Conservation (phyloP, 2,888 invertebrate species). For the Pycnomerus fuliginosus region DNA sequence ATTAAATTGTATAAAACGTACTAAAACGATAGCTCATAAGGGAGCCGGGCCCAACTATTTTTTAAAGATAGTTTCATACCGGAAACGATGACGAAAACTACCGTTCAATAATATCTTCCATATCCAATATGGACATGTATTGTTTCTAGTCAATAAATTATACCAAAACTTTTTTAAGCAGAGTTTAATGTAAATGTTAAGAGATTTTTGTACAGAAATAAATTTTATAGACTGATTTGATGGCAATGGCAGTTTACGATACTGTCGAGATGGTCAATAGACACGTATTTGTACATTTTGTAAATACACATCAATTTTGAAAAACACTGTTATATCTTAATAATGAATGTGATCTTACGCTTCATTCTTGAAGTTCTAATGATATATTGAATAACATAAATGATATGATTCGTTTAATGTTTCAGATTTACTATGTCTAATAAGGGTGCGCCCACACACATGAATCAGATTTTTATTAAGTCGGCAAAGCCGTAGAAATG, state of each 20-base stretch:
- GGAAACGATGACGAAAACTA: too few relatives aligned
- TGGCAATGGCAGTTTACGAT: conserved; percentile 14
- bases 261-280: conserved; percentile 17
- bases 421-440: conserved; percentile 37
- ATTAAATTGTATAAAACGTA: conserved; percentile 20
- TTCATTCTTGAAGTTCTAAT: conserved; percentile 30
- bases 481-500: too few relatives aligned
- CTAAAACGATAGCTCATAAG: conserved; percentile 17
- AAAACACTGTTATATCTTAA: conserved; percentile 43
- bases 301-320: conserved; percentile 47
- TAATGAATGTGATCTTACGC: conserved; percentile 48
- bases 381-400: conserved; percentile 30
- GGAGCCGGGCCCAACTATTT: conserved; percentile 11
- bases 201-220: conserved; percentile 16
- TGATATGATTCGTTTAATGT: conserved; percentile 35
- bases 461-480: too few relatives aligned
- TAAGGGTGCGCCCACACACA: too few relatives aligned
- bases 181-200: conserved; percentile 24
- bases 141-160: conserved; percentile 11
- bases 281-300: conserved; percentile 45
- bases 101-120: too few relatives aligned
- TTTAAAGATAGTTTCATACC: too few relatives aligned
- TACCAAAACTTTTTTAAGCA: too few relatives aligned
- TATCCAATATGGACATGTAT: too few relatives aligned
- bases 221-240: conserved; percentile 30